A percentile compares a stretch with the other conserved stretches of the same genome.
Evolutionary conservation across 1,140 invertebrate genomes (phyloP).

Genomic region (Drosophila saltans): DNA sequence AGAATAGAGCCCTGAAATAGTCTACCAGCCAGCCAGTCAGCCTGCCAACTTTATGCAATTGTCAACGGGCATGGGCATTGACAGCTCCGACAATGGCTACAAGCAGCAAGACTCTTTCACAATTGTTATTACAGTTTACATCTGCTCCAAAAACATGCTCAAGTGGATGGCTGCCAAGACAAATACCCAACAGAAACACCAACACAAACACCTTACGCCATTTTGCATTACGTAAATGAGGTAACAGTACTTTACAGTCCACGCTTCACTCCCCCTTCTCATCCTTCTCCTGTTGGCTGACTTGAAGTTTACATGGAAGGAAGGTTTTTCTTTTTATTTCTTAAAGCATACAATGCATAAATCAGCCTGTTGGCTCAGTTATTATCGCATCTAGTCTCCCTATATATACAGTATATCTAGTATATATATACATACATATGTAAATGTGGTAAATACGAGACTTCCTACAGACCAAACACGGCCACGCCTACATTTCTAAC

Average conservation of each 20-base stretch:
- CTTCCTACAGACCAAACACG: slow-evolving; percentile 29
- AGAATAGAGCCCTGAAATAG: slow-evolving; percentile 28
- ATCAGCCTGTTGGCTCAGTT: slow-evolving; percentile 65
- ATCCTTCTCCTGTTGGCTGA: neutral
- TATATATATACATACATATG: slow-evolving; percentile 19
- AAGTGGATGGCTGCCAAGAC: slow-evolving; percentile 26
- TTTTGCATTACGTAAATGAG: slow-evolving; percentile 20
- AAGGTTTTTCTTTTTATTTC: slow-evolving; percentile 32
- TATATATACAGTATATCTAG: slow-evolving; percentile 18
- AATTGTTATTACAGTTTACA: slow-evolving; percentile 71
- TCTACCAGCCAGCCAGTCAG: neutral
- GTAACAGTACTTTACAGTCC: slow-evolving; percentile 44
- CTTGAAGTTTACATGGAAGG: slow-evolving; percentile 33
- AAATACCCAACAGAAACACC: neutral
- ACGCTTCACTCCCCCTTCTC: no score
- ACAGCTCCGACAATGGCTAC: slow-evolving; percentile 59
- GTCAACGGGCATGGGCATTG: slow-evolving; percentile 58
- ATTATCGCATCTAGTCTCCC: slow-evolving; percentile 51
- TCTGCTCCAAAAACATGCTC: slow-evolving; percentile 45
- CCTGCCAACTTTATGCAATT: slow-evolving; percentile 52
- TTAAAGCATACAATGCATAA: slow-evolving; percentile 64
- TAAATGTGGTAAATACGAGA: slow-evolving; percentile 12
- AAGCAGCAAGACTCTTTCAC: slow-evolving; percentile 44
- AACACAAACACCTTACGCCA: slow-evolving; percentile 26
- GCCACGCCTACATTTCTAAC: slow-evolving; percentile 44